A percentile compares a stretch with the other conserved stretches of the same genome.
phyloP scores from a whole-genome alignment of 2,888 invertebrate species.

The Brenthis daphne region DNA sequence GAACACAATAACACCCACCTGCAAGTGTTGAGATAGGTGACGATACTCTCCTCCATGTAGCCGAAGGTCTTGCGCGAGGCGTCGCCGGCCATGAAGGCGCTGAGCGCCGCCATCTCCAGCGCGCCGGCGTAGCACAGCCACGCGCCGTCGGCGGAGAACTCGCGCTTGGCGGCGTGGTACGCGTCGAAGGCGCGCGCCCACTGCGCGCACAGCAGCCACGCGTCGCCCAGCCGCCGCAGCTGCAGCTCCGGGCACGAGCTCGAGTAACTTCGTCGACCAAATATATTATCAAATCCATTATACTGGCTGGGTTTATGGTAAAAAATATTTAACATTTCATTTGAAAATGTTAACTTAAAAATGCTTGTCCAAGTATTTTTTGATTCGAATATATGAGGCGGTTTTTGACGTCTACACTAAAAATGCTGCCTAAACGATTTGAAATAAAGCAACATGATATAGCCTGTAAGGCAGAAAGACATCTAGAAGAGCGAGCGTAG shows the following conservation, averaged over 20 bases:
- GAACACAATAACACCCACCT: conserved; percentile 78
- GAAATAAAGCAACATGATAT: too few species aligned
- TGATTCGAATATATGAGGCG: too few species aligned
- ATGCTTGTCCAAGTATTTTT: too few species aligned
- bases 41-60: conserved; percentile 97
- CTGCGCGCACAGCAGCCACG: conserved; percentile 97
- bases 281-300: neutral
- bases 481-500: too few species aligned
- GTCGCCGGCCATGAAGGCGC: conserved; percentile 94
- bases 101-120: conserved; percentile 96
- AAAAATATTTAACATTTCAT: neutral
- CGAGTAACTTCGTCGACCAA: conserved; percentile 84
- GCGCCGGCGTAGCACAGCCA: conserved; percentile 99
- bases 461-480: too few species aligned
- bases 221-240: conserved; percentile 94
- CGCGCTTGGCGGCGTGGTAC: conserved; percentile 98
- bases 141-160: conserved; percentile 97
- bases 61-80: conserved; percentile 89
- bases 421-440: too few species aligned
- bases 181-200: conserved; percentile 95
- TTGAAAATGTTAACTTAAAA: too few species aligned
- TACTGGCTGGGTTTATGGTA: neutral
- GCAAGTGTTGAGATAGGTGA: conserved; percentile 94
- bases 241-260: conserved; percentile 95
- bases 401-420: too few species aligned